These are phyloP conservation scores for Drosophila paranaensis DNA, from an alignment of 2,888 invertebrate genomes.

Conservation along the genomic window DNA sequence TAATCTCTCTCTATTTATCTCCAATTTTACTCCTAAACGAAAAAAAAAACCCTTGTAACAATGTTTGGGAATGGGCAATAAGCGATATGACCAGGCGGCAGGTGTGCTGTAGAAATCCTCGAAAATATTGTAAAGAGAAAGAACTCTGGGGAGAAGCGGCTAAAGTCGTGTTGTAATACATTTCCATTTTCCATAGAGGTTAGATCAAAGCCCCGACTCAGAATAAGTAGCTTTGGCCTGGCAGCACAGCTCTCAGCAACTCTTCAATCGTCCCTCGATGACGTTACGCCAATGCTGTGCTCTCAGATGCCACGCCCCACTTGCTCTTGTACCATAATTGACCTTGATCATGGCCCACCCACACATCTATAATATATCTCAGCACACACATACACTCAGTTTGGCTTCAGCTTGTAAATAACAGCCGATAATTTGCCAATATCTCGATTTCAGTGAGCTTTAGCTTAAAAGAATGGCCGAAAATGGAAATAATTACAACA, in stretches of 20 bases:
- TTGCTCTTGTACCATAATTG: slow-evolving; percentile 44
- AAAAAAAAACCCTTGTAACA: slow-evolving; percentile 61
- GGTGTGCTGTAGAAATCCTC: slow-evolving; percentile 86
- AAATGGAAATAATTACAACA: slow-evolving; percentile 85
- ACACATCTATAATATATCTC: slow-evolving; percentile 52
- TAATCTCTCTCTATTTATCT: slow-evolving; percentile 76
- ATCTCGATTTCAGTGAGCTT: slow-evolving; percentile 60
- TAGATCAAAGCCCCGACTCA: slow-evolving; percentile 29
- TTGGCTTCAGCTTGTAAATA: slow-evolving; percentile 73
- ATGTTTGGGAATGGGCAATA: slow-evolving; percentile 89
- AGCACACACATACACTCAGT: slow-evolving; percentile 22
- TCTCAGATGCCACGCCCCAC: slow-evolving; percentile 32
- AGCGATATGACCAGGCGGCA: slow-evolving; percentile 90
- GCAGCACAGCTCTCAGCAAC: slow-evolving; percentile 30
- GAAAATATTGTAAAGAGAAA: slow-evolving; percentile 83
- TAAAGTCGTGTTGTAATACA: slow-evolving; percentile 85
- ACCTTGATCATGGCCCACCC: slow-evolving; percentile 25
- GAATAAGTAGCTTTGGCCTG: slow-evolving; percentile 31
- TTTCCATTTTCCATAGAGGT: slow-evolving; percentile 82
- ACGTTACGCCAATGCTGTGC: slow-evolving; percentile 37
- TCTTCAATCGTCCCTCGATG: slow-evolving; percentile 49
- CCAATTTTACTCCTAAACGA: slow-evolving; percentile 63
- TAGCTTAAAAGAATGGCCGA: slow-evolving; percentile 58
- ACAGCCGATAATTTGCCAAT: slow-evolving; percentile 73
- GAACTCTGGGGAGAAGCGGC: slow-evolving; percentile 85